Evolutionary conservation across 2,113 vertebrate genomes (phyloP), one percentile per base, ranked within the genome.

Genomic region (Tichodroma muraria): DNA sequence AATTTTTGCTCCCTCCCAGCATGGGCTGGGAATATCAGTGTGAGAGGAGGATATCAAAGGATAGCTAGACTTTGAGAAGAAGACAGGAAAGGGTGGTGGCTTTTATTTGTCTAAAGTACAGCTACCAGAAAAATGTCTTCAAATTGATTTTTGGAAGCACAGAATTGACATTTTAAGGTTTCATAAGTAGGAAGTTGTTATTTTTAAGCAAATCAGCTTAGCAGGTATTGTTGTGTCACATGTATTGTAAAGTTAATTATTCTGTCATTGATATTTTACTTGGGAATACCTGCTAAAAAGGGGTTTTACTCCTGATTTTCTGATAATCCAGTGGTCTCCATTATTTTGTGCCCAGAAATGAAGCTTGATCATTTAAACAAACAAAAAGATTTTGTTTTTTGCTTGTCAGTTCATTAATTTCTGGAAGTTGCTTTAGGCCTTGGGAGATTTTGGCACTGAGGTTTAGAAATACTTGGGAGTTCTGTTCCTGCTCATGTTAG

Each of bases 401-500:
- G 16, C 33, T 35, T 59, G 42, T 76, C 61, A 63, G 56, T 79
- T 91, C 23, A 23, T 69, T 64, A 33, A 37, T 75, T 86, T 72
- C 54, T 53, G 60, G 61, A 64, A 76, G 21, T 53, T 57, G 64
- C 44, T 68, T 68, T 82, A 78, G n/a, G 80, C 59, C 40, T 80
- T 75, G 56, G 37, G 60, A 73, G 37, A 40, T 40, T 64, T 57
- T 81, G 66, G 27, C 5, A 6, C 57, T 57, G 88, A 15, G 4
- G 4, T 21, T 64, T 23, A 37, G 20, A 61, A 1, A 2, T 61
- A 81, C 45, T 75, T 42, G 2, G 8, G 37, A 45, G 44, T 72
- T 79, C 37, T 52, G n/a, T 56, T 78, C n/a, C 47, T 60, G 47
- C 71, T 19, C 3, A 1, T 0, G 0, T 14, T 47, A 38, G 52